Conservation (phyloP, 2,113 vertebrate species). For the Cairina moschata region DNA sequence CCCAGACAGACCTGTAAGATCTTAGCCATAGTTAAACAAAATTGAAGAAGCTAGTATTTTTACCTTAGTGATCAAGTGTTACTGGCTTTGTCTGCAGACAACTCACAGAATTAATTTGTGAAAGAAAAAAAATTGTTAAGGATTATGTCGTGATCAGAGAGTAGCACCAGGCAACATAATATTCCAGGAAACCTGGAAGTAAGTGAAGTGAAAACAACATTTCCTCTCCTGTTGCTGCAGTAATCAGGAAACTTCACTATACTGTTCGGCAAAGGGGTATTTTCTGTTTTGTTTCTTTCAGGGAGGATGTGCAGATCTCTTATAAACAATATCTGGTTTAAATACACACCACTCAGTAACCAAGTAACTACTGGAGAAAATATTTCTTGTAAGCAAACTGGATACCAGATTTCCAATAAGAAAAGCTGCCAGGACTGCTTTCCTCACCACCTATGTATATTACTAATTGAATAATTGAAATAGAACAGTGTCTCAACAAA, state of each 20-base stretch:
- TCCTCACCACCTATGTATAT: background rate
- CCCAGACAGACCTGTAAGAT: background rate
- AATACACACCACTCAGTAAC: background rate
- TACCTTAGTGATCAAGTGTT: background rate
- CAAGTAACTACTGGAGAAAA: background rate
- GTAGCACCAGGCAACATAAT: fast-evolving
- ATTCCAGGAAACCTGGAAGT: background rate
- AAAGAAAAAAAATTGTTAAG: background rate
- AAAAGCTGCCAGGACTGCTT: background rate
- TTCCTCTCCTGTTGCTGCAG: background rate
- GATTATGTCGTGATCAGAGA: background rate
- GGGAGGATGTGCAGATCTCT: background rate
- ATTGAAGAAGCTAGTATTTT: background rate
- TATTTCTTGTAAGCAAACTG: background rate
- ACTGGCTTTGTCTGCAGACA: background rate
- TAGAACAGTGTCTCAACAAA: background rate
- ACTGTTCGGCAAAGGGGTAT: background rate
- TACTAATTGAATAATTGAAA: background rate
- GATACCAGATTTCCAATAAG: background rate
- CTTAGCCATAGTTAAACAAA: background rate
- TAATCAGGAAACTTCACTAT: background rate
- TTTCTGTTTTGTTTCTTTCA: background rate
- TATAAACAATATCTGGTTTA: background rate
- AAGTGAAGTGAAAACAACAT: background rate
- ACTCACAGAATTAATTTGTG: background rate